These are phyloP conservation scores for Brassicogethes aeneus DNA, from an alignment of 2,888 invertebrate species.

Conservation along the genomic window DNA sequence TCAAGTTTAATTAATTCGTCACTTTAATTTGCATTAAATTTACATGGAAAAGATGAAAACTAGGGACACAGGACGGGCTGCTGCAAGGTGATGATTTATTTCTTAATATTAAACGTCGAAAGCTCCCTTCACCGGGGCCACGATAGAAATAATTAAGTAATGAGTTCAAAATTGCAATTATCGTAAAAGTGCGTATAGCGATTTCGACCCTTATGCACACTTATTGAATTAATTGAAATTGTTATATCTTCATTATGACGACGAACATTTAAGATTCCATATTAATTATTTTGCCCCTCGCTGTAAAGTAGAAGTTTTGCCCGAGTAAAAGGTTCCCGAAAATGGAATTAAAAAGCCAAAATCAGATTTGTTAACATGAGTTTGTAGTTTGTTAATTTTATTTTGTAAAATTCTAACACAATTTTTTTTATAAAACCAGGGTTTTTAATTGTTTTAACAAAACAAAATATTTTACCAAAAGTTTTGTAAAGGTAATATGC, in stretches of 20 bases:
- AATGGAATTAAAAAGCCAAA: too few species aligned
- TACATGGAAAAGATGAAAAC: background rate
- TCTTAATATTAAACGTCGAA: conserved; percentile 32
- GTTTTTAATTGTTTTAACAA: too few species aligned
- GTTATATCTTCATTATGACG: conserved; percentile 5
- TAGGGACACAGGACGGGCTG: conserved; percentile 4
- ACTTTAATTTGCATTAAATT: background rate
- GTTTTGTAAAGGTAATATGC: too few species aligned
- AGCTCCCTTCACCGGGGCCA: conserved; percentile 22
- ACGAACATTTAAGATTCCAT: background rate
- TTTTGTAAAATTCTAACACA: too few species aligned
- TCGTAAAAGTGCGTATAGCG: conserved; percentile 27
- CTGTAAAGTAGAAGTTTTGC: too few species aligned
- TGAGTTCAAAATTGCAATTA: conserved; percentile 31
- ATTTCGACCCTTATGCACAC: conserved; percentile 7
- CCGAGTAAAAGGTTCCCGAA: too few species aligned
- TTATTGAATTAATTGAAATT: conserved; percentile 8
- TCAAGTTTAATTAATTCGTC: background rate
- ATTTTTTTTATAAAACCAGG: too few species aligned
- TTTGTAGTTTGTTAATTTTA: too few species aligned
- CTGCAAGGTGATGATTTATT: conserved; percentile 34
- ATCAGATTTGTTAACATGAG: too few species aligned
- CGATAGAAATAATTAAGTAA: conserved; percentile 31
- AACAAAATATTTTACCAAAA: too few species aligned
- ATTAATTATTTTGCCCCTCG: background rate